These are phyloP conservation scores for Jaculus jaculus DNA, from an alignment of 2,113 vertebrate species.

Conservation along the genomic window DNA sequence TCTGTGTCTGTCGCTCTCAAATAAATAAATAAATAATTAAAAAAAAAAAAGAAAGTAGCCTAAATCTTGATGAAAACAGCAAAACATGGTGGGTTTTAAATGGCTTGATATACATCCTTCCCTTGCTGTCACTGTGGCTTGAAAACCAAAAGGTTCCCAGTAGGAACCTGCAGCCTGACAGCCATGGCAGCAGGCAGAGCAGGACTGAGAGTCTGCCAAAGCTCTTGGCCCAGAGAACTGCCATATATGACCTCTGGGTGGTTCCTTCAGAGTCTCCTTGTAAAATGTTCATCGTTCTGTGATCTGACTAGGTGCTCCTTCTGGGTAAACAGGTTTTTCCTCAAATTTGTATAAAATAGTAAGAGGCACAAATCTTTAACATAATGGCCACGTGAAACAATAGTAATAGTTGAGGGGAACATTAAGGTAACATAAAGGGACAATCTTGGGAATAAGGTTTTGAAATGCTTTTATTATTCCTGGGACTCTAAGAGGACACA, in stretches of 20 bases:
- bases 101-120: not conserved
- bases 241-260: not conserved
- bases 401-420: not conserved
- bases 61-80: not conserved
- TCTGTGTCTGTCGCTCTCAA: too few species aligned
- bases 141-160: not conserved
- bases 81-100: not conserved
- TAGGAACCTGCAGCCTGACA: not conserved
- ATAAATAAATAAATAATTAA: too few species aligned
- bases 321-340: not conserved
- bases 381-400: not conserved
- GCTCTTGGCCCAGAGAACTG: not conserved
- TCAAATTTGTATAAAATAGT: not conserved
- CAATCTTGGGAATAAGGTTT: not conserved
- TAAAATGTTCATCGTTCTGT: not conserved
- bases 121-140: not conserved
- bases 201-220: not conserved
- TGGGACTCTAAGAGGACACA: not conserved
- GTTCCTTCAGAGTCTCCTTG: not conserved
- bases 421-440: not conserved
- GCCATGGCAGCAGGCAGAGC: not conserved
- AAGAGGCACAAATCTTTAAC: not conserved
- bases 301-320: not conserved
- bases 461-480: not conserved
- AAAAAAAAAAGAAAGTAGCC: not conserved